Evolutionary conservation across 2,113 vertebrate species (phyloP), one percentile per base, ranked within the genome.

Genomic region (Ceyx melanurus): DNA sequence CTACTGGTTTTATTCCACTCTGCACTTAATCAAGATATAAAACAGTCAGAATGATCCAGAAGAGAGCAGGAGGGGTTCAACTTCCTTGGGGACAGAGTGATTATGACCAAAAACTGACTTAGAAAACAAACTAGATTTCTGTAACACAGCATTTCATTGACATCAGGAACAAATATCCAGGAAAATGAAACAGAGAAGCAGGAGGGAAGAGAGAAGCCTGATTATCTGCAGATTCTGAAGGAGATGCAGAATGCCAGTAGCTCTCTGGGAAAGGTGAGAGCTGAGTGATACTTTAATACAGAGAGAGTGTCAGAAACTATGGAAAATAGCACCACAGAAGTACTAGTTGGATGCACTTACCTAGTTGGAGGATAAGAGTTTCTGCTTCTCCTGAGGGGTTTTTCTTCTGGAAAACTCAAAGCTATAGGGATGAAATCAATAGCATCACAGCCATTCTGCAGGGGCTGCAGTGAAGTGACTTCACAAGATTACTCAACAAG

Each of bases 391-490:
- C 67, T 82, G 70, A 46, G 68, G 45, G 14, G 17, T 20, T 87
- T 90, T 93, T 92, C 74, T 79, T 91, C 90, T 86, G 66, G 42
- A 81, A 84, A 95, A 75, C 86, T 79, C 73, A 65, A 57, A 88
- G 25, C 33, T 45, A 75, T 0, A 75, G 73, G 65, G 72, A 72
- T 86, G 16, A 73, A 78, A 82, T 37, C 50, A 81, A 23, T 50
- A 51, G 83, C 6, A 25, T 91, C 43, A 13, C 1, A 48, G 25
- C 40, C 17, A 0, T 45, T 61, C 53, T 75, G 48, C 65, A 91
- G 82, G 20, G 4, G 25, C 8, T 48, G 65, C 68, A 61, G 40
- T 22, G 70, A 77, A 71, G 68, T 46, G 28, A 57, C 29, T 54
- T 54, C 56, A 35, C 15, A 22, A 78, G 40, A 16, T 22, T 75